These are phyloP conservation scores for Machaerirhynchus nigripectus DNA, from an alignment of 2,113 vertebrate genomes.

Conservation along the genomic window DNA sequence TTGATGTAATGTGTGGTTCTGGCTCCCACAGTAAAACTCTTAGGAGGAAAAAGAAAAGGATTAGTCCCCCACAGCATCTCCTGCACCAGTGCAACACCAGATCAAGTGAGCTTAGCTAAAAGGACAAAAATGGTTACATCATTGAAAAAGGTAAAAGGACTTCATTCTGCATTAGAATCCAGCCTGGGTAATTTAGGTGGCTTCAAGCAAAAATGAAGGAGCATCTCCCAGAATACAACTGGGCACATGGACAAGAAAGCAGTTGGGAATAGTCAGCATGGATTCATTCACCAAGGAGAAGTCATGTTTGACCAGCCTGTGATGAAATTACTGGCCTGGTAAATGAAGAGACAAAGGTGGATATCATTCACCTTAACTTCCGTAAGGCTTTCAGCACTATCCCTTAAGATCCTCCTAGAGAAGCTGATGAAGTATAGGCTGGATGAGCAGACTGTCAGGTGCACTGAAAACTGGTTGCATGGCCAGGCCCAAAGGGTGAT, in stretches of 20 bases:
- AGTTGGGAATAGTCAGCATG: not conserved
- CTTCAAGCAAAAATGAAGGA: not conserved
- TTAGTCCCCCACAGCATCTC: not conserved
- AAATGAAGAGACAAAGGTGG: not conserved
- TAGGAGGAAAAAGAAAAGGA: not conserved
- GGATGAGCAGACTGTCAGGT: not conserved
- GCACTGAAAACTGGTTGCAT: not conserved
- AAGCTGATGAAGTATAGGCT: not conserved
- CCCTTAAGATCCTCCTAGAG: not conserved
- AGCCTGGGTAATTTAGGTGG: not conserved
- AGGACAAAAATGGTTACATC: not conserved
- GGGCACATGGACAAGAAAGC: not conserved
- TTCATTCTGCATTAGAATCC: not conserved
- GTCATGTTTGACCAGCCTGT: not conserved
- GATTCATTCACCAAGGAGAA: not conserved
- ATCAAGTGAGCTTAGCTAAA: not conserved
- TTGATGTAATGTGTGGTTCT: conserved; percentile 14
- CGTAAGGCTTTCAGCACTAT: not conserved
- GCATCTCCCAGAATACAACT: not conserved
- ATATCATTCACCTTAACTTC: fast-evolving
- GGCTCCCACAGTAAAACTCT: not conserved
- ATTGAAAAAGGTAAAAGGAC: not conserved
- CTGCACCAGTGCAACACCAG: not conserved
- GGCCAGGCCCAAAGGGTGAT: not conserved
- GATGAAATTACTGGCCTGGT: not conserved